Conservation (phyloP, 1,140 invertebrate species). For the Helicoverpa armigera region DNA sequence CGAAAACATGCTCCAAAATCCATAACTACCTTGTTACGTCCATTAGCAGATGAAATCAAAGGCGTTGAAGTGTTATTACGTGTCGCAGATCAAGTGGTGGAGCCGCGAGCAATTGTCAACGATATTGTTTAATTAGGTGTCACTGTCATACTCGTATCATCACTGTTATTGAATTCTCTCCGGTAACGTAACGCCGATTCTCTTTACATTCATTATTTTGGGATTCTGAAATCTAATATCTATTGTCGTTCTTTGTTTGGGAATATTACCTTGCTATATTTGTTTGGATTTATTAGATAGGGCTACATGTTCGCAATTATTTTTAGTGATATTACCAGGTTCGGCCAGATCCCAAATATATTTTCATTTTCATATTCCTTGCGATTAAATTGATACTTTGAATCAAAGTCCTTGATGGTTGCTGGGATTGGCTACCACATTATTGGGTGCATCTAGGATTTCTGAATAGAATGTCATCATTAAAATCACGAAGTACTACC, state of each 20-base stretch:
- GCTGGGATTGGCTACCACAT: background rate
- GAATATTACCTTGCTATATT: too few relatives aligned
- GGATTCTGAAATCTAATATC: too few relatives aligned
- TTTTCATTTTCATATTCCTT: too few relatives aligned
- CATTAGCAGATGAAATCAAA: background rate
- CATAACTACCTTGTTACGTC: too few relatives aligned
- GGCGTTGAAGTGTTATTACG: background rate
- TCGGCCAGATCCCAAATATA: too few relatives aligned
- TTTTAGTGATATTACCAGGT: too few relatives aligned
- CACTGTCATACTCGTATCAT: background rate
- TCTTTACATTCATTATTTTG: background rate
- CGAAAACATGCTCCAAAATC: too few relatives aligned
- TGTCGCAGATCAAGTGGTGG: background rate
- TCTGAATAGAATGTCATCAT: constrained; percentile 26
- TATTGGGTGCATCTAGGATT: background rate
- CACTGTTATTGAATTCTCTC: background rate
- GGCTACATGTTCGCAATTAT: too few relatives aligned
- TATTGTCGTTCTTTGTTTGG: too few relatives aligned
- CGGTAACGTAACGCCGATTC: background rate
- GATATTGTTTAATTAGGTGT: constrained; percentile 22
- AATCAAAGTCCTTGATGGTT: background rate
- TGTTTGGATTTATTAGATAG: too few relatives aligned
- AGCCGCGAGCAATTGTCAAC: background rate
- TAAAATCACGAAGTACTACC: constrained; percentile 4
- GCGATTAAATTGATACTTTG: too few relatives aligned